Conservation (phyloP, 2,888 invertebrate genomes). For the Cerceris rybyensis region DNA sequence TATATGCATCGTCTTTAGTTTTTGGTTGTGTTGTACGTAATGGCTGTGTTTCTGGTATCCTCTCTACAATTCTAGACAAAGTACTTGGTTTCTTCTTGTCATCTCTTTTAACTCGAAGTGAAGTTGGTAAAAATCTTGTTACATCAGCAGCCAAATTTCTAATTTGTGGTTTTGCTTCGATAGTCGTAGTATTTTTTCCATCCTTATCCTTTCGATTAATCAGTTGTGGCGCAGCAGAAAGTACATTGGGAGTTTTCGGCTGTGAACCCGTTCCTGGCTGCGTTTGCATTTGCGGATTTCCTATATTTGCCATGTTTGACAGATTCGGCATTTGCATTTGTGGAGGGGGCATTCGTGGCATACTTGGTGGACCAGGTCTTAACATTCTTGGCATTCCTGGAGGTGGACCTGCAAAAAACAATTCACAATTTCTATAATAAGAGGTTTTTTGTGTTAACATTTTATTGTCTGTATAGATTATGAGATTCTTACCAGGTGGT, state of each 20-base stretch:
- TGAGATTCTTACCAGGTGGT: conserved; percentile 81
- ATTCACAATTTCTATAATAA: conserved; percentile 3
- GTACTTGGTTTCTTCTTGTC: conserved; percentile 86
- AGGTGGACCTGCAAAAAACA: conserved; percentile 83
- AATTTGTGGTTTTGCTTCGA: conserved; percentile 98
- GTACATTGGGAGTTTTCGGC: conserved; percentile 86
- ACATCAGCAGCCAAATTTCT: conserved; percentile 96
- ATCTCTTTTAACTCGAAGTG: conserved; percentile 94
- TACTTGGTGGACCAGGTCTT: conserved; percentile 86
- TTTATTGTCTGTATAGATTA: neutral
- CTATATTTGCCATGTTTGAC: conserved; percentile 70
- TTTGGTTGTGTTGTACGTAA: conserved; percentile 83
- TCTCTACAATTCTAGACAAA: conserved; percentile 73
- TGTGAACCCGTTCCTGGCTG: conserved; percentile 70
- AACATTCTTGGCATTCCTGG: conserved; percentile 86
- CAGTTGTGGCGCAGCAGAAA: conserved; percentile 92
- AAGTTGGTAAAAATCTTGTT: conserved; percentile 96
- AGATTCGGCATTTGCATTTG: conserved; percentile 81
- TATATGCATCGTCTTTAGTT: conserved; percentile 98
- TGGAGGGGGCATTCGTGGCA: conserved; percentile 84
- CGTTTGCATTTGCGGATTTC: conserved; percentile 71
- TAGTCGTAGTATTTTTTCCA: conserved; percentile 89
- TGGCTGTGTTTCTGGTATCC: conserved; percentile 83
- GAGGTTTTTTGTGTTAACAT: neutral
- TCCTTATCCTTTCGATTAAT: conserved; percentile 88